A percentile compares a stretch with the other conserved stretches of the same genome.
Evolutionary conservation across 2,888 invertebrate species (phyloP).

Genomic region (Andrena fulva): DNA sequence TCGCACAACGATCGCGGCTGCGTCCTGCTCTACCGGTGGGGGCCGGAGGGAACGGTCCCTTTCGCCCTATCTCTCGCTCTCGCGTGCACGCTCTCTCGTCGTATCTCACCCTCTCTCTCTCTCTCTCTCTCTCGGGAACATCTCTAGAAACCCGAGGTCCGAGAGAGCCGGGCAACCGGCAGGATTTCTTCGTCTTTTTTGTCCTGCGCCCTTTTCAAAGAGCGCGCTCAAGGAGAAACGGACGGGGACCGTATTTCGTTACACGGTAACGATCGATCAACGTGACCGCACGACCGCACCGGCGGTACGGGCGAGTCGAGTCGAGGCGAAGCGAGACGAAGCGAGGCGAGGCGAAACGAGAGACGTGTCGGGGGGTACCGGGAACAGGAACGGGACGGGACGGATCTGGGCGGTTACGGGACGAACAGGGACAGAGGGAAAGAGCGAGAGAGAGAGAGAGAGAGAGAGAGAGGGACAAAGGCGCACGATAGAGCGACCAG

Average conservation of each 20-base stretch:
- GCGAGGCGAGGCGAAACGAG: conserved; percentile 32
- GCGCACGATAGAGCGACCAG: conserved; percentile 11
- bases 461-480: conserved; percentile 11
- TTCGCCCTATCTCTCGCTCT: conserved; percentile 14
- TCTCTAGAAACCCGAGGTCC: conserved; percentile 66
- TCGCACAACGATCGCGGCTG: conserved; percentile 44
- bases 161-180: conserved; percentile 49
- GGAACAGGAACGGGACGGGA: conserved; percentile 21
- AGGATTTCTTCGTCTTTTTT: conserved; percentile 62
- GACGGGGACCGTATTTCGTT: conserved; percentile 73
- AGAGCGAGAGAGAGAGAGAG: background rate
- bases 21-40: conserved; percentile 40
- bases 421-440: background rate
- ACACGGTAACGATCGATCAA: conserved; percentile 76
- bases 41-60: conserved; percentile 18
- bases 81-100: background rate
- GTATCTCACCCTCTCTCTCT: conserved; percentile 22
- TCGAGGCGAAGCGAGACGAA: conserved; percentile 45
- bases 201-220: conserved; percentile 72
- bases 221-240: conserved; percentile 75
- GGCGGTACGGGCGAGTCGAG: conserved; percentile 56
- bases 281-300: conserved; percentile 75
- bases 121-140: conserved; percentile 26
- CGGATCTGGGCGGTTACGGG: conserved; percentile 47
- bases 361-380: conserved; percentile 24